These are phyloP conservation scores for Temnothorax unifasciatus DNA, from an alignment of 2,888 invertebrate species.

Conservation along the genomic window DNA sequence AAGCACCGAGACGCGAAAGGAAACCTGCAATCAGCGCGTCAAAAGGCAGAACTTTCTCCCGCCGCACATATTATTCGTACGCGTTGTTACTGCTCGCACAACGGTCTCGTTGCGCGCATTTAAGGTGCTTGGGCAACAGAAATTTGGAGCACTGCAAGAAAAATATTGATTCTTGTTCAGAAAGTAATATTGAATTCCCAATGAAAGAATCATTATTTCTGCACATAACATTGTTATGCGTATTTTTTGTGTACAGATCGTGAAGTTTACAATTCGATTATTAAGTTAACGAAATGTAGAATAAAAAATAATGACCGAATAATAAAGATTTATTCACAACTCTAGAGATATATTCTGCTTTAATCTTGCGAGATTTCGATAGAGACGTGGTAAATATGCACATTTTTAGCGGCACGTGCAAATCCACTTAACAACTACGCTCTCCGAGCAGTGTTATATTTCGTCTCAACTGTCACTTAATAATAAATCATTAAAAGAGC, in stretches of 20 bases:
- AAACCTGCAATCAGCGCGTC: conserved; percentile 82
- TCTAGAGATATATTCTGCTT: neutral
- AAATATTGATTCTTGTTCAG: conserved; percentile 19
- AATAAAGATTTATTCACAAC: neutral
- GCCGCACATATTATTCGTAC: conserved; percentile 46
- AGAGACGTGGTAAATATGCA: neutral
- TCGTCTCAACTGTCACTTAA: conserved; percentile 10
- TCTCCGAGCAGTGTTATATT: neutral
- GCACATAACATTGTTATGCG: neutral
- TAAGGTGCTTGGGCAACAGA: neutral
- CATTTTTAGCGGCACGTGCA: conserved; percentile 3
- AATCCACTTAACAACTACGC: conserved; percentile 33
- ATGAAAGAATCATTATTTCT: neutral
- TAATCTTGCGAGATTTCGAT: neutral
- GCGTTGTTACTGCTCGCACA: conserved; percentile 50
- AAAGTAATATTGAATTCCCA: conserved; percentile 16
- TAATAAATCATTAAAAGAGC: conserved; percentile 46
- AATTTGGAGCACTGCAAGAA: conserved; percentile 14
- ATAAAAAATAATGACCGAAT: conserved; percentile 5
- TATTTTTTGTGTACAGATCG: neutral
- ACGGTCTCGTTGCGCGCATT: conserved; percentile 7
- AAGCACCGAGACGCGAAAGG: conserved; percentile 70
- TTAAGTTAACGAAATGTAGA: neutral
- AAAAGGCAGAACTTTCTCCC: conserved; percentile 80
- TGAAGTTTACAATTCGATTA: neutral